Conservation (phyloP, 2,888 invertebrate genomes). For the Coenonympha arcania region DNA sequence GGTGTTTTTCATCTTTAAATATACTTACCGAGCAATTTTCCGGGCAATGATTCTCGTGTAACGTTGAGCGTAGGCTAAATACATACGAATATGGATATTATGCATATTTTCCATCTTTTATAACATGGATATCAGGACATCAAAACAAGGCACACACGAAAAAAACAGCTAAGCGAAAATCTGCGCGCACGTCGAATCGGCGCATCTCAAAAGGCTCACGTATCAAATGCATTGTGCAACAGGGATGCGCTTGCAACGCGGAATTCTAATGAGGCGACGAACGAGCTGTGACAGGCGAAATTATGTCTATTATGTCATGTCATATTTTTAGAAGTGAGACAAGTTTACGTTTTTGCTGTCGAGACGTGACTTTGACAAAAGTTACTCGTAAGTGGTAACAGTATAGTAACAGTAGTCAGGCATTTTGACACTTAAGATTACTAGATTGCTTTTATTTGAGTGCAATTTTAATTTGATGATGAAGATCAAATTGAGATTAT, state of each 20-base stretch:
- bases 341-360: neutral
- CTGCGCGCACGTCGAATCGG: constrained; percentile 37
- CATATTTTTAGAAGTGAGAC: constrained; percentile 11
- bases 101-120: too few species aligned
- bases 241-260: constrained; percentile 39
- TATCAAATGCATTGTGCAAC: constrained; percentile 43
- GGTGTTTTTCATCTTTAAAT: too few species aligned
- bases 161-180: constrained; percentile 5
- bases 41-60: too few species aligned
- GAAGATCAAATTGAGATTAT: too few species aligned
- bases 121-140: neutral
- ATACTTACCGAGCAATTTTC: too few species aligned
- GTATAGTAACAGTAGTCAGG: neutral
- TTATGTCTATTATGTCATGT: constrained; percentile 16
- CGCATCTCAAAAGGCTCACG: constrained; percentile 46
- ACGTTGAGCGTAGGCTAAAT: too few species aligned
- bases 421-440: neutral
- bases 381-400: too few species aligned
- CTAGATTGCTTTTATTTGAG: too few species aligned
- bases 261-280: constrained; percentile 34
- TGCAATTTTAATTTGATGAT: too few species aligned
- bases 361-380: neutral
- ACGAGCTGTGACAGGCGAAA: constrained; percentile 17
- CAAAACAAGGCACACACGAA: constrained; percentile 3
- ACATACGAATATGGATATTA: too few species aligned